phyloP scores from a whole-genome alignment of 1,140 invertebrate species.

The Euborellia annulipes region DNA sequence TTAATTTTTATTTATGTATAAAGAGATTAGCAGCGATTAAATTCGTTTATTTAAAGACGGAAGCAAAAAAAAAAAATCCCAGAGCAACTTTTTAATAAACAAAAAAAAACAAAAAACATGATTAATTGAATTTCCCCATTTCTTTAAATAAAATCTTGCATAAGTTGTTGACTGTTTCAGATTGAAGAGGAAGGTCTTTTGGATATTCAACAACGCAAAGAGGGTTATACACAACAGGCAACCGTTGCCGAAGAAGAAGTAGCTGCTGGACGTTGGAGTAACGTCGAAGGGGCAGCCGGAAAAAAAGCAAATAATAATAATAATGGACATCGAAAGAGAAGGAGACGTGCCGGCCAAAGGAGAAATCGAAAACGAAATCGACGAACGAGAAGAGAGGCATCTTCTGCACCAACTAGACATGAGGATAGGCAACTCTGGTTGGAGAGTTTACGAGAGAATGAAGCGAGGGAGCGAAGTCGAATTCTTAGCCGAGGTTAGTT shows the following conservation, averaged over 20 bases:
- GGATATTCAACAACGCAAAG: conserved; percentile 24
- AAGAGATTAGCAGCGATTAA: too few species aligned
- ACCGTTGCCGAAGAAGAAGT: conserved; percentile 5
- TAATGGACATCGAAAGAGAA: conserved; percentile 1
- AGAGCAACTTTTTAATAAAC: too few species aligned
- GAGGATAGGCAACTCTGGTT: not conserved
- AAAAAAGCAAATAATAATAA: conserved; percentile 5
- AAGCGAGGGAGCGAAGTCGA: too few species aligned
- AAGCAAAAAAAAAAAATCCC: too few species aligned
- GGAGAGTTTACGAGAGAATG: not conserved
- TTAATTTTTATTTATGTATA: too few species aligned
- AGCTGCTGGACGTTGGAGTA: not conserved
- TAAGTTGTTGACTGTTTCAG: conserved; percentile 37
- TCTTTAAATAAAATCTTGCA: too few species aligned
- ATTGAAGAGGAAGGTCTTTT: conserved; percentile 65
- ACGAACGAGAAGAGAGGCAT: not conserved
- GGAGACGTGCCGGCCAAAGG: too few species aligned
- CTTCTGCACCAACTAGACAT: conserved; percentile 3
- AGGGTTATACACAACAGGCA: conserved; percentile 12
- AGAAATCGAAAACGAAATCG: too few species aligned
- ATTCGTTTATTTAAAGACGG: too few species aligned
- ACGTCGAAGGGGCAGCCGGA: conserved; percentile 10
- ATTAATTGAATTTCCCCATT: too few species aligned
- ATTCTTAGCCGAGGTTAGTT: too few species aligned
- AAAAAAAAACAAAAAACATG: too few species aligned